Conservation (phyloP, 2,888 invertebrate species). For the Lordiphosa andalusiaca region DNA sequence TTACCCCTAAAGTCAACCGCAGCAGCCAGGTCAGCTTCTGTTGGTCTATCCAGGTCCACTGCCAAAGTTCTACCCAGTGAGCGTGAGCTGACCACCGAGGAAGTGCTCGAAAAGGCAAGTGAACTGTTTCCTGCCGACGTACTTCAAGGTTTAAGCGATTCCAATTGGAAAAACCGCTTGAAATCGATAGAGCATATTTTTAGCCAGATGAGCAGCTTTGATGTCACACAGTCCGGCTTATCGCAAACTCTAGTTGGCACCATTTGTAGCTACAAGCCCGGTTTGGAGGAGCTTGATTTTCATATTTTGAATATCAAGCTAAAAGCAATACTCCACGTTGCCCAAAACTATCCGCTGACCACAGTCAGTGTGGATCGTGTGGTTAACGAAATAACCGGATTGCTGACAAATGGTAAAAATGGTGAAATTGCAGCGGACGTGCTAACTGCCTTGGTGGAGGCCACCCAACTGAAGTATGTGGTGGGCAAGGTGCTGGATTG, state of each 20-base stretch:
- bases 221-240: constrained; percentile 83
- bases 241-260: constrained; percentile 89
- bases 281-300: constrained; percentile 92
- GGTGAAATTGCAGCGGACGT: constrained; percentile 84
- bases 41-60: constrained; percentile 75
- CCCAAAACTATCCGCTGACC: constrained; percentile 87
- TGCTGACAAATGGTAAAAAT: constrained; percentile 92
- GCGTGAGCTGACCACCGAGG: constrained; percentile 87
- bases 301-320: constrained; percentile 92
- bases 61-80: constrained; percentile 81
- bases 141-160: constrained; percentile 85
- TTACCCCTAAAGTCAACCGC: constrained; percentile 49
- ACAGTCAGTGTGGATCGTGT: constrained; percentile 88
- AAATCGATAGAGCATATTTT: constrained; percentile 85
- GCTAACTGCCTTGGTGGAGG: constrained; percentile 88
- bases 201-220: constrained; percentile 83
- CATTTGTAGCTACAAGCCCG: constrained; percentile 90
- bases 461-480: constrained; percentile 88
- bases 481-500: constrained; percentile 86
- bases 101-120: constrained; percentile 87
- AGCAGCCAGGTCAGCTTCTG: constrained; percentile 30
- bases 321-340: constrained; percentile 89
- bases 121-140: constrained; percentile 85
- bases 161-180: constrained; percentile 92
- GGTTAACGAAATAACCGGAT: constrained; percentile 90